Evolutionary conservation across 2,113 vertebrate species (phyloP).

Genomic region (Pavo muticus): DNA sequence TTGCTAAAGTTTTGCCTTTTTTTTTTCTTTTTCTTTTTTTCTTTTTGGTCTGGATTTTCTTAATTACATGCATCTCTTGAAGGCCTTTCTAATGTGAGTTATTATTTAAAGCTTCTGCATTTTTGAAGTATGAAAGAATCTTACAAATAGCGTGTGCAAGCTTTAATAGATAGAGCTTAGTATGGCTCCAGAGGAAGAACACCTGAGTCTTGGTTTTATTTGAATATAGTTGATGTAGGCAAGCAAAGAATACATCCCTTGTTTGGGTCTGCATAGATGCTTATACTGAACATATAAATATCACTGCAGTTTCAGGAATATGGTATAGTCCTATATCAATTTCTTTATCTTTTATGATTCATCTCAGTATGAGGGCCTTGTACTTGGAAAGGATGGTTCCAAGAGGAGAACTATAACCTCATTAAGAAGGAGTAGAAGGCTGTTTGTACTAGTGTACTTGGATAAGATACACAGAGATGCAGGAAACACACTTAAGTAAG

Average conservation of each 20-base stretch:
- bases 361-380: background rate
- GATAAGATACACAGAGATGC: background rate
- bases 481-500: background rate
- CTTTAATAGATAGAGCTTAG: background rate
- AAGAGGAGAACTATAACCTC: background rate
- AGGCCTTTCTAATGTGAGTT: background rate
- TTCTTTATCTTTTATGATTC: background rate
- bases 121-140: constrained; percentile 13
- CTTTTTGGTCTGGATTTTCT: background rate
- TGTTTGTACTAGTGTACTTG: background rate
- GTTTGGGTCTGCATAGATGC: background rate
- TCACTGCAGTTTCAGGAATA: background rate
- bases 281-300: background rate
- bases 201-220: background rate
- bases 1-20: background rate
- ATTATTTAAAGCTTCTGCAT: background rate
- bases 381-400: background rate
- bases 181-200: background rate
- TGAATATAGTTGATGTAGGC: background rate
- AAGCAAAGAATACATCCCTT: background rate
- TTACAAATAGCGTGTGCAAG: background rate
- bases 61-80: background rate
- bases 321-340: background rate
- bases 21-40: background rate
- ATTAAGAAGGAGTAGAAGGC: background rate